phyloP scores from a whole-genome alignment of 2,888 invertebrate genomes.

The Platycheirus albimanus region DNA sequence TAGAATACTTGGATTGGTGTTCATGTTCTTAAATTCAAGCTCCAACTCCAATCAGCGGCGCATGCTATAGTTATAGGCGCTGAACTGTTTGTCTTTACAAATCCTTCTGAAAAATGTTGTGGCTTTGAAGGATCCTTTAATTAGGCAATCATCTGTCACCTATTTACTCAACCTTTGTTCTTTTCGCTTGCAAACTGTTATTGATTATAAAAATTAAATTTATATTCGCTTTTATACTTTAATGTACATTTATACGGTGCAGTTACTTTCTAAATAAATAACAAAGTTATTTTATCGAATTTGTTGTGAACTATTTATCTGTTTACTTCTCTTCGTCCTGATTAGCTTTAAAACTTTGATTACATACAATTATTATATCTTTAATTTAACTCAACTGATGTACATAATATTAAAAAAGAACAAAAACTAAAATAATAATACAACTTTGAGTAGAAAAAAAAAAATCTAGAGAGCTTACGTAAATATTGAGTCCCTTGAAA shows the following conservation, averaged over 20 bases:
- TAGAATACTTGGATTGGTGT: too few relatives aligned
- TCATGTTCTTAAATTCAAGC: too few relatives aligned
- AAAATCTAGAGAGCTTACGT: slow-evolving; percentile 62
- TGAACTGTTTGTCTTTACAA: too few relatives aligned
- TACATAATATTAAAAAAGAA: slow-evolving; percentile 39
- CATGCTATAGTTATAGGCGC: too few relatives aligned
- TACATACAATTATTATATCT: slow-evolving; percentile 5
- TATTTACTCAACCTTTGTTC: background rate
- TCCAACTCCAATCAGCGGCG: too few relatives aligned
- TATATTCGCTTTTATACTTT: background rate
- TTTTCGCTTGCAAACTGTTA: too few relatives aligned
- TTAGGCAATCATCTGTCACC: too few relatives aligned
- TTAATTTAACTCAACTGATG: slow-evolving; percentile 30
- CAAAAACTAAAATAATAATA: background rate
- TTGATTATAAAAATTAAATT: background rate
- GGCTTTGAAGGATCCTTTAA: too few relatives aligned
- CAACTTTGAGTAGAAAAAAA: slow-evolving; percentile 28
- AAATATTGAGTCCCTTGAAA: slow-evolving; percentile 51
- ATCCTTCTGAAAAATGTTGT: too few relatives aligned
- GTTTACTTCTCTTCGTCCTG: slow-evolving; percentile 51
- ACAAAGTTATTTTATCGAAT: slow-evolving; percentile 52
- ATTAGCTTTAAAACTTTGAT: slow-evolving; percentile 44
- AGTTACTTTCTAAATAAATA: slow-evolving; percentile 55
- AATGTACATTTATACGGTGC: slow-evolving; percentile 37
- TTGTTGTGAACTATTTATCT: slow-evolving; percentile 43